Evolutionary conservation across 2,888 invertebrate genomes (phyloP).

Genomic region (Acronicta alni): DNA sequence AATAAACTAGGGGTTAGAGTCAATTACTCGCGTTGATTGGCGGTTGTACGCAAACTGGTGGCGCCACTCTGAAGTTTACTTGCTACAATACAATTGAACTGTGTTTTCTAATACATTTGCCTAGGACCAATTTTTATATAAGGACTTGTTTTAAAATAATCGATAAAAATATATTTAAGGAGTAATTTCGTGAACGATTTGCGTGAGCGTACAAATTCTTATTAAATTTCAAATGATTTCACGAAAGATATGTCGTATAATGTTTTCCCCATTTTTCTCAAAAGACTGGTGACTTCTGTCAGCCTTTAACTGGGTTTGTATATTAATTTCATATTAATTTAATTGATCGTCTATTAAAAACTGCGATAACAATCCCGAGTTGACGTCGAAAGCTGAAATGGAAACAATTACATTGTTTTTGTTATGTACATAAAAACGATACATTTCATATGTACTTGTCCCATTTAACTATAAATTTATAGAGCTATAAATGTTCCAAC

Average conservation of each 20-base stretch:
- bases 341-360: conserved; percentile 17
- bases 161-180: no score
- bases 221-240: no score
- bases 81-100: conserved; percentile 40
- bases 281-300: no score
- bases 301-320: no score
- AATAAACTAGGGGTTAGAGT: conserved; percentile 50
- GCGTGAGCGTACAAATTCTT: no score
- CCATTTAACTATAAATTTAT: conserved; percentile 40
- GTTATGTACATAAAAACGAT: conserved; percentile 19
- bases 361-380: not conserved
- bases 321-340: not conserved
- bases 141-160: no score
- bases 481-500: conserved; percentile 39
- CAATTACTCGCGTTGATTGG: conserved; percentile 69
- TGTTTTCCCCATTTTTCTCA: no score
- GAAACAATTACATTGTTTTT: conserved; percentile 16
- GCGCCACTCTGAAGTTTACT: conserved; percentile 65
- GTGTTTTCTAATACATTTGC: conserved; percentile 13
- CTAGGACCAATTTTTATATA: not conserved
- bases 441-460: conserved; percentile 27
- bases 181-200: no score
- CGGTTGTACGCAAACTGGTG: conserved; percentile 63
- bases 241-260: no score
- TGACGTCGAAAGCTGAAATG: conserved; percentile 9